Percentiles rank a stretch among this genome's conserved stretches.
These are phyloP conservation scores for Ichneumon xanthorius DNA, from an alignment of 2,888 invertebrate genomes.

Conservation along the genomic window DNA sequence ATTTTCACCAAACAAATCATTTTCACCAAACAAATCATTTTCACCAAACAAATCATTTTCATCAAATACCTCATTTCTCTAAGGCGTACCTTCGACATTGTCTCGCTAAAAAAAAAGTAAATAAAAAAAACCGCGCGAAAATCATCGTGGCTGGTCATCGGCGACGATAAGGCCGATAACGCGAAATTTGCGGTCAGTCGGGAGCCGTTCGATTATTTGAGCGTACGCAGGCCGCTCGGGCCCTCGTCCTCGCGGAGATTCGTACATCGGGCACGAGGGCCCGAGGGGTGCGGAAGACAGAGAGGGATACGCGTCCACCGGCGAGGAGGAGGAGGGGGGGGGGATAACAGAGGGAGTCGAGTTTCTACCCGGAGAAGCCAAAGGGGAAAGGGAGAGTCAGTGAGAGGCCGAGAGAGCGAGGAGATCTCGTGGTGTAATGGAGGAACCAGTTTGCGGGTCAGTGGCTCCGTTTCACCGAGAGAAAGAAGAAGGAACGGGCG, in stretches of 20 bases:
- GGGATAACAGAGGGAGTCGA: constrained; percentile 14
- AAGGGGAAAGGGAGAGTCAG: constrained; percentile 24
- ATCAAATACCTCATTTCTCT: too few species aligned
- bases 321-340: background rate
- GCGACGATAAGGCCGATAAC: background rate
- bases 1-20: too few species aligned
- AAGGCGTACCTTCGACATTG: too few species aligned
- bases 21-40: too few species aligned
- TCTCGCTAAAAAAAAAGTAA: too few species aligned
- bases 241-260: background rate
- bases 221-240: background rate
- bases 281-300: background rate
- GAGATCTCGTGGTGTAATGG: constrained; percentile 75
- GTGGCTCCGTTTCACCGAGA: constrained; percentile 79
- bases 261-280: background rate
- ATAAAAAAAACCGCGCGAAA: background rate
- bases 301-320: background rate
- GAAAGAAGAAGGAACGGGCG: constrained; percentile 41
- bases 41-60: too few species aligned
- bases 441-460: constrained; percentile 83
- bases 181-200: background rate
- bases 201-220: constrained; percentile 1
- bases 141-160: background rate
- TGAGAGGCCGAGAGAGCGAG: constrained; percentile 17
- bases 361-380: constrained; percentile 8